Percentiles rank a stretch among this genome's conserved stretches.
Conservation (phyloP, 2,888 invertebrate species). For the Apeira syringaria region DNA sequence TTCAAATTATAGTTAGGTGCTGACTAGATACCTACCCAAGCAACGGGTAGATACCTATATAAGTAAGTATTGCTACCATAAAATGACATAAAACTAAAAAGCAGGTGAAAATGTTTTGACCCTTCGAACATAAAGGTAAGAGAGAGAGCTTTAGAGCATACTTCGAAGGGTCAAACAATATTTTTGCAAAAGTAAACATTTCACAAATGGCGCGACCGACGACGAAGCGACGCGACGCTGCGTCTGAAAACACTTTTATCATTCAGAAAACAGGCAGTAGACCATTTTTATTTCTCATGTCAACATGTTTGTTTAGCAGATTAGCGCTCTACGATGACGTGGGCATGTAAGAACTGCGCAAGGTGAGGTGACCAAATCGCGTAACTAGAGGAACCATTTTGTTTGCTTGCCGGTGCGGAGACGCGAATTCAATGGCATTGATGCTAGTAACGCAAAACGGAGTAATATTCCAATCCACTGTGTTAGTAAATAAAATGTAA, state of each 20-base stretch:
- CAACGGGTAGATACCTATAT: no score
- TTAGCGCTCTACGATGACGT: slow-evolving; percentile 64
- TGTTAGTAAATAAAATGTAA: slow-evolving; percentile 17
- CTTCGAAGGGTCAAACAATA: no score
- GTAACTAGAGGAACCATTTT: slow-evolving; percentile 48
- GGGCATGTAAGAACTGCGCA: slow-evolving; percentile 51
- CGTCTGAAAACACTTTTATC: slow-evolving; percentile 2
- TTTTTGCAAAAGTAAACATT: no score
- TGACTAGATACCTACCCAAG: no score
- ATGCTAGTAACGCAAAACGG: slow-evolving; percentile 2
- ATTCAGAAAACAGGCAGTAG: background rate
- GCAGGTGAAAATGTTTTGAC: no score
- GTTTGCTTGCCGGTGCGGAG: slow-evolving; percentile 28
- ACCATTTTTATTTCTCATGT: slow-evolving; percentile 29
- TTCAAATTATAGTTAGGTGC: no score
- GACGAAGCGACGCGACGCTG: no score
- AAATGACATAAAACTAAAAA: no score
- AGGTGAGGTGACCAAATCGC: slow-evolving; percentile 54
- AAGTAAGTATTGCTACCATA: no score
- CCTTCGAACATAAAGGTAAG: no score
- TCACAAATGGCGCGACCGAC: background rate
- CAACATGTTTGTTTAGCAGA: slow-evolving; percentile 58
- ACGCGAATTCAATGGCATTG: slow-evolving; percentile 20
- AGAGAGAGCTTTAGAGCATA: no score
- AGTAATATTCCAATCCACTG: slow-evolving; percentile 8